Conservation (phyloP, 1,140 invertebrate genomes). For the Magallana gigas region DNA sequence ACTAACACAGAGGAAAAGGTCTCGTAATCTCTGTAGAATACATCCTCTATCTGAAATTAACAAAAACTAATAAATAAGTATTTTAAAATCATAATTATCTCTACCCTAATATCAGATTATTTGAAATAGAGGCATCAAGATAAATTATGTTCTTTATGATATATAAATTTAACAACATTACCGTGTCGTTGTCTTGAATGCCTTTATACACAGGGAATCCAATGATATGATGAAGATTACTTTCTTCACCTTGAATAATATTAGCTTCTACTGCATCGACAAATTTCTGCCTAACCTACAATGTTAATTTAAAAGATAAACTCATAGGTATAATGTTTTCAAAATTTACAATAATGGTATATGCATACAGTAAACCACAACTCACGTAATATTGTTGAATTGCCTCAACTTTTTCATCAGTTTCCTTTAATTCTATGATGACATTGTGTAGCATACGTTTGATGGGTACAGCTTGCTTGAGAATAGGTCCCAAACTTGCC, state of each 20-base stretch:
- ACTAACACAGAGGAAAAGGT: neutral
- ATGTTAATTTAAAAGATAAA: neutral
- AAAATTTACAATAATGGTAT: neutral
- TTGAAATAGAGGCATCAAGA: neutral
- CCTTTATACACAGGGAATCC: neutral
- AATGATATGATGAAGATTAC: neutral
- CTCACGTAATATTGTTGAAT: conserved; percentile 14
- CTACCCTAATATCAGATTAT: neutral
- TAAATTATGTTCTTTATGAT: neutral
- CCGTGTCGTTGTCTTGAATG: neutral
- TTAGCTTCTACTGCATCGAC: conserved; percentile 3
- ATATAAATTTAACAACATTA: neutral
- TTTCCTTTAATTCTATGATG: conserved; percentile 10
- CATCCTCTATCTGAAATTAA: neutral
- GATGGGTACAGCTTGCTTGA: neutral
- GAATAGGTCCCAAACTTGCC: neutral
- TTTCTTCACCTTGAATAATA: neutral
- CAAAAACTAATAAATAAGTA: neutral
- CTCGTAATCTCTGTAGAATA: neutral
- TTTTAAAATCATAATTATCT: neutral
- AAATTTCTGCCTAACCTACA: neutral
- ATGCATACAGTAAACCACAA: neutral
- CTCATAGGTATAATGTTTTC: neutral
- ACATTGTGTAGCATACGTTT: neutral
- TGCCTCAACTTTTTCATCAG: neutral